Evolutionary conservation across 1,140 invertebrate species (phyloP).

Genomic region (Coboldia fuscipes): DNA sequence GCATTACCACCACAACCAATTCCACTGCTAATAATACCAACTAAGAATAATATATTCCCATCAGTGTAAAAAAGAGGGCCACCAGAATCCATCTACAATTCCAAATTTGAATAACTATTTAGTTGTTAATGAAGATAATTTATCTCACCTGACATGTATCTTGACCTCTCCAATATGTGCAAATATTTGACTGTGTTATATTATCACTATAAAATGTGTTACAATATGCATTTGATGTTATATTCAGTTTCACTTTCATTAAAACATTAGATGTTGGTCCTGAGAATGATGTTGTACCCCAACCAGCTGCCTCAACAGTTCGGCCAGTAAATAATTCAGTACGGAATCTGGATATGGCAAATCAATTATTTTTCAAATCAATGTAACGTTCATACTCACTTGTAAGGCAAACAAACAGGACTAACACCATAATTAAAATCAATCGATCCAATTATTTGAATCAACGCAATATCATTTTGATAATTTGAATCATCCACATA

Average conservation of each 20-base stretch:
- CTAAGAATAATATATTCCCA: conserved; percentile 19
- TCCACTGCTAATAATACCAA: conserved; percentile 22
- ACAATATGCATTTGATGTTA: background rate
- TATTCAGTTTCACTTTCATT: background rate
- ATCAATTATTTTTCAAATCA: background rate
- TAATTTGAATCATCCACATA: too few relatives aligned
- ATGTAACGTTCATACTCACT: background rate
- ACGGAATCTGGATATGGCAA: background rate
- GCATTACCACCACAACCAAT: conserved; percentile 20
- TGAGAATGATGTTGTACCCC: conserved; percentile 1
- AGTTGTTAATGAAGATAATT: too few relatives aligned
- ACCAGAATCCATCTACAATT: conserved; percentile 13
- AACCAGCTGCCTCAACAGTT: background rate
- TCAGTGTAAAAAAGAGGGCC: conserved; percentile 15
- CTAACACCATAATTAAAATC: background rate
- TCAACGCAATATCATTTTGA: background rate
- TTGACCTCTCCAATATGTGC: background rate
- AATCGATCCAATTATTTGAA: background rate
- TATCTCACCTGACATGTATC: background rate
- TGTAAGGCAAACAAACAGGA: background rate
- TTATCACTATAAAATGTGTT: background rate
- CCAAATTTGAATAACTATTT: too few relatives aligned
- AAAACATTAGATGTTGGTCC: background rate
- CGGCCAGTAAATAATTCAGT: background rate
- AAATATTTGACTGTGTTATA: background rate